Evolutionary conservation across 1,140 invertebrate species (phyloP), one percentile per base, ranked within the genome.

Genomic region (Heliconius hermathena): DNA sequence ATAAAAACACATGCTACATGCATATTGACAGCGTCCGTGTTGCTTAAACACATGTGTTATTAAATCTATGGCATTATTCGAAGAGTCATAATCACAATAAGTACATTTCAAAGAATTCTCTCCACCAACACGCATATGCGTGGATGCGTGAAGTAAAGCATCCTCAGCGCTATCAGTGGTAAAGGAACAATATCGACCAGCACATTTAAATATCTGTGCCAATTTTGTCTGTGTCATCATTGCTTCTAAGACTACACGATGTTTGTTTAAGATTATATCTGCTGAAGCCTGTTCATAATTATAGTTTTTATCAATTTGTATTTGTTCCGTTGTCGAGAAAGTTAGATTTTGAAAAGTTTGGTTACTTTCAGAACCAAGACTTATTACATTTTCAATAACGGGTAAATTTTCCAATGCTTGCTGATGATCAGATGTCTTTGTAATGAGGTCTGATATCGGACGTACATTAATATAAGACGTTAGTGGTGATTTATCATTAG

Each of bases 11-110:
- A 86, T 74, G 2, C 81, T 83, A 73, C 93, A 94, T 0, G 81
- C 85, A 54, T 88, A 93, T 8, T 84, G 86, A 73, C 92, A 92
- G 16, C 78, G 60, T 0, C 89, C 90, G 71, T 94, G 91, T 3
- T 41, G 76, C 60, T 93, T 92, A 74, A 94, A 93, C 41, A 93
- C 91, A 77, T 94, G 93, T 77, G 89, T 91, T 75, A 93, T 90
- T 74, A 94, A 82, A 73, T 94, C 92, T 36, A 94, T 91, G 3
- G 89, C 90, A 80, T 91, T 92, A 5, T 85, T 85, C 9, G 76
- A 82, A 18, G 87, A 79, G 76, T 93, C 90, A 72, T 88, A 94
- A 33, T 92, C 87, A 78, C 93, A 94, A 74, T 94, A 94, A 11
- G 84, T 78, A 74, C 93, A 94, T 9, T 83, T 82, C 46, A 94